These are phyloP conservation scores for Melanaphis sacchari DNA, from an alignment of 1,140 invertebrate genomes.

Conservation along the genomic window DNA sequence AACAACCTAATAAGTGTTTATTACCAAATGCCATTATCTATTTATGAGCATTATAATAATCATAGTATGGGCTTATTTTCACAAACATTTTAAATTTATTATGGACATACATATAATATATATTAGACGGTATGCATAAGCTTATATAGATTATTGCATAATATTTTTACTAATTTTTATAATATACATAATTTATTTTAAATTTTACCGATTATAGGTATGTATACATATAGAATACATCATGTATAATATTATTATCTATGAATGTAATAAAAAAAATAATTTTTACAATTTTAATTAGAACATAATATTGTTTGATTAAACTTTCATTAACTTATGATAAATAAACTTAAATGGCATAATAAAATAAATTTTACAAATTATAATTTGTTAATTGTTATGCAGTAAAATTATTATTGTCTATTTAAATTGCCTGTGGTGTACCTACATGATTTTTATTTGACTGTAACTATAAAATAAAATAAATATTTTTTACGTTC, in stretches of 20 bases:
- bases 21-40: neutral
- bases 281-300: neutral
- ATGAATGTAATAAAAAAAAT: neutral
- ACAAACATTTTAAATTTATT: neutral
- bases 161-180: constrained; percentile 6
- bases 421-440: neutral
- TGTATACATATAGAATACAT: neutral
- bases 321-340: neutral
- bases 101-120: neutral
- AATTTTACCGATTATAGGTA: neutral
- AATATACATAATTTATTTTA: neutral
- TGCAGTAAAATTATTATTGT: neutral
- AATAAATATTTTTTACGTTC: neutral
- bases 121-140: neutral
- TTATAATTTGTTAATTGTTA: neutral
- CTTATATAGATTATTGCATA: neutral
- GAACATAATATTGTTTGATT: neutral
- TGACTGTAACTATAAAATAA: neutral
- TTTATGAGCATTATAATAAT: constrained; percentile 12
- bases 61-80: neutral
- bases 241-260: neutral
- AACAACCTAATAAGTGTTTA: neutral
- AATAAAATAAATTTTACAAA: neutral
- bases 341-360: neutral
- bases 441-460: neutral